phyloP scores from a whole-genome alignment of 2,888 invertebrate genomes.

The Yponomeuta plumbellus region DNA sequence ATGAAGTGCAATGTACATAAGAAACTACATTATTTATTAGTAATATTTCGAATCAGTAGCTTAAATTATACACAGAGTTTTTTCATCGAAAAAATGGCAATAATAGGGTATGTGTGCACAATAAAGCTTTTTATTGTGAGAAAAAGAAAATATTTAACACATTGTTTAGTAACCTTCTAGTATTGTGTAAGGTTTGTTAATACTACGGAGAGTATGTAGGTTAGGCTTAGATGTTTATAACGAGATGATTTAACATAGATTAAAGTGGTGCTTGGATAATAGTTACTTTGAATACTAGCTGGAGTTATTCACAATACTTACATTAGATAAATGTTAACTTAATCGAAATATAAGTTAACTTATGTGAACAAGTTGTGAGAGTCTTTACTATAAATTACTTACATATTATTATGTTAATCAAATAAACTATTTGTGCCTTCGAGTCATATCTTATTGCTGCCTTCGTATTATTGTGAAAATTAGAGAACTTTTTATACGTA shows the following conservation, averaged over 20 bases:
- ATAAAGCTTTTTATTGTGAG: slow-evolving; percentile 44
- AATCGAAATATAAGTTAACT: not conserved
- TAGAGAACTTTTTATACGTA: slow-evolving; percentile 54
- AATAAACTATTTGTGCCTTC: slow-evolving; percentile 62
- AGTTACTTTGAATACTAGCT: slow-evolving; percentile 27
- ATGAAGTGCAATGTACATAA: slow-evolving; percentile 22
- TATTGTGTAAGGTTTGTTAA: slow-evolving; percentile 12
- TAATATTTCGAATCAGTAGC: slow-evolving; percentile 33
- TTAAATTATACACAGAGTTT: slow-evolving; percentile 31
- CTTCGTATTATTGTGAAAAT: slow-evolving; percentile 41
- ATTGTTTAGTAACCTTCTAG: slow-evolving; percentile 5
- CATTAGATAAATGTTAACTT: not conserved
- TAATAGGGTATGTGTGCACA: slow-evolving; percentile 59
- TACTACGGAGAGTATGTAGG: slow-evolving; percentile 36
- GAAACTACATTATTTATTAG: slow-evolving; percentile 45
- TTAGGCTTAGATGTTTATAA: slow-evolving; percentile 44
- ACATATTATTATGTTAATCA: slow-evolving; percentile 38
- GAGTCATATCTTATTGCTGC: slow-evolving; percentile 71
- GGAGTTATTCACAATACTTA: not conserved
- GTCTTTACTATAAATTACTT: slow-evolving; percentile 32
- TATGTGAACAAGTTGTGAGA: slow-evolving; percentile 1
- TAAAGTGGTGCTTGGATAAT: slow-evolving; percentile 55
- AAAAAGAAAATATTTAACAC: slow-evolving; percentile 13
- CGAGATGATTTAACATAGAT: slow-evolving; percentile 44
- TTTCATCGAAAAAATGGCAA: slow-evolving; percentile 61